phyloP scores from a whole-genome alignment of 2,113 vertebrate species.

The Dissostichus mawsoni region DNA sequence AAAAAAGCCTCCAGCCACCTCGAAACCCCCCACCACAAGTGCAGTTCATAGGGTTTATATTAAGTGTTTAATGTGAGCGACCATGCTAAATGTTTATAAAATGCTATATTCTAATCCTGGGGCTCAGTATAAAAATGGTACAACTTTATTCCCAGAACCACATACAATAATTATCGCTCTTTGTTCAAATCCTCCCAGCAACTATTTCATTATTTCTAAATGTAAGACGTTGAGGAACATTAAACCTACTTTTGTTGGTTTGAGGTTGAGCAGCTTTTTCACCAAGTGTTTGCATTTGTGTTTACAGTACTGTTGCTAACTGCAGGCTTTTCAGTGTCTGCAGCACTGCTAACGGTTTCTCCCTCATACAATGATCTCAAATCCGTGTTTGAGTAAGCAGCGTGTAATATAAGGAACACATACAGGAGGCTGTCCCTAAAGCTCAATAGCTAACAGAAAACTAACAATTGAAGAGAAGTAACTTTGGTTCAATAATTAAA shows the following conservation, averaged over 20 bases:
- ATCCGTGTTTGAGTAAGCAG: slow-evolving; percentile 3
- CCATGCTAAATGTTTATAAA: slow-evolving; percentile 43
- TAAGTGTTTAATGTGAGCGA: slow-evolving; percentile 19
- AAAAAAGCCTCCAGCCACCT: slow-evolving; percentile 39
- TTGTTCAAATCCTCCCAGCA: slow-evolving; percentile 20
- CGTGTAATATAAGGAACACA: background rate
- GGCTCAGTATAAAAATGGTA: background rate
- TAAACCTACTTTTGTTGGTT: background rate
- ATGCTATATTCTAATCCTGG: slow-evolving; percentile 34
- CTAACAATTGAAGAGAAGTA: background rate
- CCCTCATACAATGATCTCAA: background rate
- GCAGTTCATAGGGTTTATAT: slow-evolving; percentile 26
- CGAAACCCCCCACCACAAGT: slow-evolving; percentile 1
- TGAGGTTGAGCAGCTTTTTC: background rate
- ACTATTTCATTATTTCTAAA: slow-evolving; percentile 18
- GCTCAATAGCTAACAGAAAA: background rate
- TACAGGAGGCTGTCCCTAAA: background rate
- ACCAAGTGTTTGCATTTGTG: slow-evolving; percentile 17
- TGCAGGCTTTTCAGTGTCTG: background rate
- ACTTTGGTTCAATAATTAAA: slow-evolving; percentile 1
- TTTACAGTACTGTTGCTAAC: slow-evolving; percentile 13
- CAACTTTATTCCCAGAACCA: slow-evolving; percentile 8
- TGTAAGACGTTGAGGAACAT: background rate
- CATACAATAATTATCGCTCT: slow-evolving; percentile 23
- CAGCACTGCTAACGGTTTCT: background rate